These are phyloP conservation scores for Strigamia crassipes DNA, from an alignment of 2,888 invertebrate genomes.

Conservation along the genomic window DNA sequence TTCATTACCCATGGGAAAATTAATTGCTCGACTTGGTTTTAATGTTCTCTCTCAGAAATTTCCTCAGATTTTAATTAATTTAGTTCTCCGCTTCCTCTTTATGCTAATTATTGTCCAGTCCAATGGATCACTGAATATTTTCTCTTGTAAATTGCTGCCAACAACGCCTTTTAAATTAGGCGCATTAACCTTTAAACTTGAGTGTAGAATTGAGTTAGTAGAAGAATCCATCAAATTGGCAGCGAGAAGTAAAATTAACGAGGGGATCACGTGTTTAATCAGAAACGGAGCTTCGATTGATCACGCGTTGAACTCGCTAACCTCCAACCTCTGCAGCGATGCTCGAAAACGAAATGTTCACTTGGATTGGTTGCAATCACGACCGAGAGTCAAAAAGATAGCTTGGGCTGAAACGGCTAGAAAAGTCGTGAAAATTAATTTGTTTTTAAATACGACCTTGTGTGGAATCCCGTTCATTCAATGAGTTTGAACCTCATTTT, in stretches of 20 bases:
- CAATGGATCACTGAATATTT: neutral
- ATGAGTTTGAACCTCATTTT: conserved; percentile 11
- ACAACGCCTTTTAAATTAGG: neutral
- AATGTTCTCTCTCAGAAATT: conserved; percentile 12
- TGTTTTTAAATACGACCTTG: neutral
- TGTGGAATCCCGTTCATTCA: neutral
- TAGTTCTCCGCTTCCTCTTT: neutral
- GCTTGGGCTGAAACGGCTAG: neutral
- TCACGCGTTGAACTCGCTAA: neutral
- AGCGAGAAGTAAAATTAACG: conserved; percentile 13
- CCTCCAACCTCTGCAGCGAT: neutral
- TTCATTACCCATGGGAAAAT: conserved; percentile 26
- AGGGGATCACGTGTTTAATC: conserved; percentile 1
- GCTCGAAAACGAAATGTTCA: neutral
- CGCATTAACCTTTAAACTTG: neutral
- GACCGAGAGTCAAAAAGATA: neutral
- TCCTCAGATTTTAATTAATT: conserved; percentile 17
- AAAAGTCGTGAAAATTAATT: neutral
- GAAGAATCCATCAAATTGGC: neutral
- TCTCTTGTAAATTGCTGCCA: neutral
- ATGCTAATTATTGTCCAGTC: conserved; percentile 22
- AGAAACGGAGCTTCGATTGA: neutral
- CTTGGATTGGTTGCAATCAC: neutral
- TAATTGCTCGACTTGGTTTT: conserved; percentile 26
- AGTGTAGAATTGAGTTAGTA: neutral